Evolutionary conservation across 2,888 invertebrate genomes (phyloP), one percentile per base, ranked within the genome.

Genomic region (Agrilus biguttatus): DNA sequence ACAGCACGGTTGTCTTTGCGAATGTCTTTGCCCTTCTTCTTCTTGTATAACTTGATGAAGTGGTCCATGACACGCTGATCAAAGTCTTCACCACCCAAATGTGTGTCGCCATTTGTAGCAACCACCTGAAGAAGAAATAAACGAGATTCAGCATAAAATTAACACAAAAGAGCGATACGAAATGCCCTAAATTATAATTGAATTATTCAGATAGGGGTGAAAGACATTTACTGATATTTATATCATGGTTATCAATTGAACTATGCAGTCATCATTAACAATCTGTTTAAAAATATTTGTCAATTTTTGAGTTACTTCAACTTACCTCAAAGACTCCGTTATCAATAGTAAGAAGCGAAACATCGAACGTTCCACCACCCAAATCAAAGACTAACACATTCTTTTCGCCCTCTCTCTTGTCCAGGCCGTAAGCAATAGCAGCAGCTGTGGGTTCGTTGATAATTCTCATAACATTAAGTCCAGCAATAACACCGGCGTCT

Each of bases 331-430:
- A 98, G 6, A 98, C 95, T 42, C 97, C 98, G 58, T 96, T 95
- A 63, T 98, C 97, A 61, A 98, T 98, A 51, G 96, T 97, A 42
- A 98, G 75, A 14, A 98, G 77, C 34, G 96, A 96, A 14, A 98
- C 98, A 69, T 98, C 98, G 62, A 98, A 98, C 51, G 98, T 98
- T 69, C 97, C 98, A 66, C 98, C 98, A 60, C 98, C 97, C 69
- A 98, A 79, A 74, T 98, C 97, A 67, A 97, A 98, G 12, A 98
- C 96, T 40, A 98, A 74, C 14, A 98, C 92, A 61, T 98, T 98
- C 75, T 96, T 95, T 68, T 97, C 97, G 38, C 92, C 93, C 48
- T 92, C 92, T 60, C 86, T 91, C 70, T 95, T 95, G 70, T 96
- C 95, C 50, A 96, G 74, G 62, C 95, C 95, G 58, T 96, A 96